Conservation (phyloP, 2,888 invertebrate genomes). For the Leptopilina drosophilae region DNA sequence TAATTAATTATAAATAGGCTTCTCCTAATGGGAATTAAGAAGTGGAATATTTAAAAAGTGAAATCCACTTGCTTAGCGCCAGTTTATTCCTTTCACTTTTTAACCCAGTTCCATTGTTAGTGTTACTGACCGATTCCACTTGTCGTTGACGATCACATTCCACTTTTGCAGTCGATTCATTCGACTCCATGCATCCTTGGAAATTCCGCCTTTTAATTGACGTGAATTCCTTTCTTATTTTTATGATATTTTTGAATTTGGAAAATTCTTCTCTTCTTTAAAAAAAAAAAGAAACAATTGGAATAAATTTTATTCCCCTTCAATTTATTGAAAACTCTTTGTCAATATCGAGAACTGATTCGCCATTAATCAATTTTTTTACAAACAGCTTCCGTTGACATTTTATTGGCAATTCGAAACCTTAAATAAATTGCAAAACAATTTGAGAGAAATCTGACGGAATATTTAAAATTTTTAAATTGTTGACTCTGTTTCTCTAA, state of each 20-base stretch:
- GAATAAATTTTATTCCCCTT: too few relatives aligned
- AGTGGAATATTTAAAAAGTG: background rate
- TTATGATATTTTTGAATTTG: background rate
- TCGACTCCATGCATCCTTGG: conserved; percentile 31
- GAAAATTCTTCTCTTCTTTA: too few relatives aligned
- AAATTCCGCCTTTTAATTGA: conserved; percentile 35
- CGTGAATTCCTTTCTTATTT: background rate
- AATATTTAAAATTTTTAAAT: too few relatives aligned
- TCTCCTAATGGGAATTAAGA: background rate
- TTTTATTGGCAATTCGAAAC: background rate
- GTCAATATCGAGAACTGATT: background rate
- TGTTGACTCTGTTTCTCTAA: too few relatives aligned
- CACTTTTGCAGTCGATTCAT: conserved; percentile 27
- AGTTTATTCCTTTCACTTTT: conserved; percentile 73
- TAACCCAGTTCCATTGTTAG: conserved; percentile 72
- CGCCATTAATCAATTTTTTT: conserved; percentile 20
- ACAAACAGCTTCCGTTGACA: conserved; percentile 23
- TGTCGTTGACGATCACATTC: conserved; percentile 45
- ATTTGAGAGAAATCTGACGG: background rate
- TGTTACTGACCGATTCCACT: conserved; percentile 49
- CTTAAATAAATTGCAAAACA: conserved; percentile 9
- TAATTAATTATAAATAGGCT: too few relatives aligned
- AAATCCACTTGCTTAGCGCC: conserved; percentile 35
- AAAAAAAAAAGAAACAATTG: too few relatives aligned
- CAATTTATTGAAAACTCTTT: too few relatives aligned